Base-by-base conservation (phyloP, 2,113 vertebrate species). In the Lepisosteus oculatus region DNA sequence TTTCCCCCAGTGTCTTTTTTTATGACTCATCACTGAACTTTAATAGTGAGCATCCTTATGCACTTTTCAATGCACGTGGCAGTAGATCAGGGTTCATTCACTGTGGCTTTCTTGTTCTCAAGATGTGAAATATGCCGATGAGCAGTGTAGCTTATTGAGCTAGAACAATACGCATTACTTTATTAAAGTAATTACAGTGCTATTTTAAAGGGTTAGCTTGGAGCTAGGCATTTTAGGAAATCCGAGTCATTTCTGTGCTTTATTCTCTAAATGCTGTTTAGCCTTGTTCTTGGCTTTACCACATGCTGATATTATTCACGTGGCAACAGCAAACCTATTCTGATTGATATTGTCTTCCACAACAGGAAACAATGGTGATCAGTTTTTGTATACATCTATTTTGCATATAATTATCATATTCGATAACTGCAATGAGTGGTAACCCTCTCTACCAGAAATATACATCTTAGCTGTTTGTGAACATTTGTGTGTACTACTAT, bases 21-120 rank as follows among this genome's bases (percentile, higher is more conserved):
- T 29, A 29, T 29, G 29, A 29, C 29, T 29, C 29, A 29, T 29
- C 29, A 29, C 29, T 29, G 29, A 29, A 29, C 29, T 29, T 29
- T 29, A 29, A 29, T 29, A 29, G 29, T 29, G 29, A 29, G 47
- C 47, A 51, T 9, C 47, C 5, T 51, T 76, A 75, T 86, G 85
- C 85, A 87, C 84, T 81, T 85, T 81, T 72, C 68, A 71, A 73
- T 76, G 74, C 77, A 42, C 13, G 7, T n/a, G 51, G 45, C 56
- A 51, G 56, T 62, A 72, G 56, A 70, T 68, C 72, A 76, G 73
- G 56, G 74, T 72, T 14, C 77, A 85, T 81, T 81, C 67, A 70
- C 72, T 76, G 71, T 65, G 67, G 62, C 56, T 55, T 68, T 68
- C 57, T 56, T 68, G 55, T 63, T 71, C 41, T 42, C 6, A 66